These are phyloP conservation scores for Hyposmocoma kahamanoa DNA, from an alignment of 1,140 invertebrate species.

Conservation along the genomic window DNA sequence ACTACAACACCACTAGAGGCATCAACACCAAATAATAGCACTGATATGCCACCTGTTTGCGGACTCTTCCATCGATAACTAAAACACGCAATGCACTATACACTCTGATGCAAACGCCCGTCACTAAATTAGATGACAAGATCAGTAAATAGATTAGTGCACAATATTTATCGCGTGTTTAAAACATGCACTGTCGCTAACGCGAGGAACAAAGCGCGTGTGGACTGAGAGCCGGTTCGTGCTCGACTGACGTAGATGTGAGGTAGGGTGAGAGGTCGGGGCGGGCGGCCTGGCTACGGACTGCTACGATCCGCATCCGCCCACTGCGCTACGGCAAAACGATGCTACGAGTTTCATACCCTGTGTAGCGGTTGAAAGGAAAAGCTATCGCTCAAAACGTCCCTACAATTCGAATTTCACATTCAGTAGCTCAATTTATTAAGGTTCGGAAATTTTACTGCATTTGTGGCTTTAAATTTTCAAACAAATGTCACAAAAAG, in stretches of 20 bases:
- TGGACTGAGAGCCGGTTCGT: constrained; percentile 14
- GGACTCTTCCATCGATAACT: neutral
- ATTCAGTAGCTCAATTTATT: neutral
- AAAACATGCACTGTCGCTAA: too few species aligned
- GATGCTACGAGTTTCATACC: constrained; percentile 35
- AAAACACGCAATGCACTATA: too few species aligned
- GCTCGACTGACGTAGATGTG: constrained; percentile 54
- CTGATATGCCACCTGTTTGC: constrained; percentile 44
- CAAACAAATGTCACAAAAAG: too few species aligned
- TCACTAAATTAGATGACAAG: too few species aligned
- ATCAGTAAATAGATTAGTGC: too few species aligned
- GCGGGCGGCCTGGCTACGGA: constrained; percentile 34
- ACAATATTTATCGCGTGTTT: too few species aligned
- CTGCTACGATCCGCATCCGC: constrained; percentile 43
- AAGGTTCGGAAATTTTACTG: too few species aligned
- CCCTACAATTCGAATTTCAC: neutral
- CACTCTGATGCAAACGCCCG: too few species aligned
- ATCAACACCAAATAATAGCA: constrained; percentile 52
- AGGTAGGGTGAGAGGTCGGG: constrained; percentile 21
- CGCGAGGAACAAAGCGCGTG: too few species aligned
- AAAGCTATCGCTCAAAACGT: constrained; percentile 2
- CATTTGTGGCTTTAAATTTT: too few species aligned
- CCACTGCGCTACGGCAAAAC: constrained; percentile 48
- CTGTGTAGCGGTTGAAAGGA: constrained; percentile 2
- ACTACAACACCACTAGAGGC: constrained; percentile 29